A percentile compares a stretch with the other conserved stretches of the same genome.
phyloP scores from a whole-genome alignment of 2,797 vertebrate genomes.

The Pygocentrus nattereri region DNA sequence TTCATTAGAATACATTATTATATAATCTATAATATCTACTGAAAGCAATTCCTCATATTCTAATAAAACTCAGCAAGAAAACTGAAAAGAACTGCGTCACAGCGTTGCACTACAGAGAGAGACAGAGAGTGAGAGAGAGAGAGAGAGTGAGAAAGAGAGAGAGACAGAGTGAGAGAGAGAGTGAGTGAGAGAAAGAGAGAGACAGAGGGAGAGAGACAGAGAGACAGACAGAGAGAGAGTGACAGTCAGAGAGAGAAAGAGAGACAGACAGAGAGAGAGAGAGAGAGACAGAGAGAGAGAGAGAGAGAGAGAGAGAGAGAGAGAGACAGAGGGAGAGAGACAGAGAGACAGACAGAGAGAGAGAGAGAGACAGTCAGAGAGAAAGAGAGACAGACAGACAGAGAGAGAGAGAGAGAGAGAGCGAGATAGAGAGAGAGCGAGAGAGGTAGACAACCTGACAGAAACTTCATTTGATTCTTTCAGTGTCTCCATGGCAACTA shows the following conservation, averaged over 20 bases:
- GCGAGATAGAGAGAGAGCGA: neutral
- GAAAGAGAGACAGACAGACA: too few species aligned
- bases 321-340: too few species aligned
- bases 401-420: too few species aligned
- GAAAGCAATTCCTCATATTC: slow-evolving; percentile 76
- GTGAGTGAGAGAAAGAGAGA: neutral
- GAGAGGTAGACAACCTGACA: slow-evolving; percentile 14
- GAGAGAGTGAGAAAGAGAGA: neutral
- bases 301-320: too few species aligned
- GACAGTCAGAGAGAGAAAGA: too few species aligned
- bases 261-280: too few species aligned
- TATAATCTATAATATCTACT: slow-evolving; percentile 64
- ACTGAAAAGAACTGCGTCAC: neutral
- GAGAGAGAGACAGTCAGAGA: too few species aligned
- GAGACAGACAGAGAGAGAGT: too few species aligned
- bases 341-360: too few species aligned
- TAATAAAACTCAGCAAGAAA: slow-evolving; percentile 75
- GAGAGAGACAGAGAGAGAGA: too few species aligned
- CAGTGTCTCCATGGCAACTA: slow-evolving; percentile 57
- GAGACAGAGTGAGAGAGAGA: too few species aligned
- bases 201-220: neutral
- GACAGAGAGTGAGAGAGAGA: neutral
- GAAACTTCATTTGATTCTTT: slow-evolving; percentile 53
- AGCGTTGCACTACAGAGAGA: neutral
- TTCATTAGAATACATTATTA: slow-evolving; percentile 70